phyloP scores from a whole-genome alignment of 1,140 invertebrate species.

The Tetragnatha versicolor region DNA sequence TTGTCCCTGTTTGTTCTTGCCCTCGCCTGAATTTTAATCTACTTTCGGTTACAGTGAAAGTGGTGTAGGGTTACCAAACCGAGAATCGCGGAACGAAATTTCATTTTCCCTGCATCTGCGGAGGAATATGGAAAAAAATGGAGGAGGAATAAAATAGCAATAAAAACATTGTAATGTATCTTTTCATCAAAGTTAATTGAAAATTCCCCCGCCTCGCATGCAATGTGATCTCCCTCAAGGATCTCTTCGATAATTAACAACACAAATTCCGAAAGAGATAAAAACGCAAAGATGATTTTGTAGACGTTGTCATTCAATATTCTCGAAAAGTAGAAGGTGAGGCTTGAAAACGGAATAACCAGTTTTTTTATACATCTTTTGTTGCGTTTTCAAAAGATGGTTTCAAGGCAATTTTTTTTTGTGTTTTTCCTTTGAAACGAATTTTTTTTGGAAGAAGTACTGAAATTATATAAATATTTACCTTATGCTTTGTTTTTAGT shows the following conservation, averaged over 20 bases:
- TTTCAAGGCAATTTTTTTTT: too few species aligned
- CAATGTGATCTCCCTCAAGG: neutral
- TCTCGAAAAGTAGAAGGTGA: neutral
- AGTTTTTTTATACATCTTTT: too few species aligned
- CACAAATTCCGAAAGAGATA: neutral
- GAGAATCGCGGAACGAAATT: neutral
- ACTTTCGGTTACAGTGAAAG: too few species aligned
- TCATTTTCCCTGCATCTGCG: neutral
- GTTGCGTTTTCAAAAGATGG: too few species aligned
- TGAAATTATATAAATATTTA: too few species aligned
- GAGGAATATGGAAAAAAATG: neutral
- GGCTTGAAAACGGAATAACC: too few species aligned
- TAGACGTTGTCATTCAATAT: neutral
- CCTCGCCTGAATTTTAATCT: too few species aligned
- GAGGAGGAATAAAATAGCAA: neutral
- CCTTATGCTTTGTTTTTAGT: too few species aligned
- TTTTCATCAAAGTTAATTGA: conserved; percentile 21
- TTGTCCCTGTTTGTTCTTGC: too few species aligned
- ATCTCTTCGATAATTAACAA: conserved; percentile 14
- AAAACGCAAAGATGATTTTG: neutral
- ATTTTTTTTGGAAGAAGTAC: too few species aligned
- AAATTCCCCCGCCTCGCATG: neutral
- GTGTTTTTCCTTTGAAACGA: too few species aligned
- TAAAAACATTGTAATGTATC: neutral
- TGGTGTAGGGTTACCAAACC: too few species aligned